phyloP scores from a whole-genome alignment of 2,113 vertebrate species.

The Barnardius zonarius region DNA sequence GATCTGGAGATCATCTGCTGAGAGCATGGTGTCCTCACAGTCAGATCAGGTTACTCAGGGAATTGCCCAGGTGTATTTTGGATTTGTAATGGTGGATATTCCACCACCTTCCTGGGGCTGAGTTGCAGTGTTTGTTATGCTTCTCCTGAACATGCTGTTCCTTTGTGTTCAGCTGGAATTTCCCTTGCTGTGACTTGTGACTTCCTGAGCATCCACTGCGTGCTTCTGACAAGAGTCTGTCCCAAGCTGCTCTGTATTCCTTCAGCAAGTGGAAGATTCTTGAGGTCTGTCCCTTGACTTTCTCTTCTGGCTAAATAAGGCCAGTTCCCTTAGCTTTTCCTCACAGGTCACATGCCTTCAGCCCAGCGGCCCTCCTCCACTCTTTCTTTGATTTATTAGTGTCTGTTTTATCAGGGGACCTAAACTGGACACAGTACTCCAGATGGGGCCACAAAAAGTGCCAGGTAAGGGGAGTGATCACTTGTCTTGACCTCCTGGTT shows the following conservation, averaged over 20 bases:
- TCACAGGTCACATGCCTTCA: background rate
- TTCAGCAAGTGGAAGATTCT: background rate
- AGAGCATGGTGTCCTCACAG: background rate
- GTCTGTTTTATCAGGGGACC: background rate
- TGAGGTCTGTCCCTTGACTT: background rate
- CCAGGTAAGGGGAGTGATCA: background rate
- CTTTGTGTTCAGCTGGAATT: conserved; percentile 6
- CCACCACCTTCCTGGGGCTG: background rate
- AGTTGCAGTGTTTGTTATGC: background rate
- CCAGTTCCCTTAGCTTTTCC: background rate
- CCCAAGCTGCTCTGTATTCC: background rate
- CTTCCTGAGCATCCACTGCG: background rate
- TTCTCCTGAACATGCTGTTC: background rate
- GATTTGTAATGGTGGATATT: background rate
- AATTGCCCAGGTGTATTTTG: background rate
- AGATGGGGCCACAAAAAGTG: background rate
- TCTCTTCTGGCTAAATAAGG: background rate
- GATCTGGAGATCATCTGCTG: background rate
- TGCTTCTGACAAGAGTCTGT: background rate
- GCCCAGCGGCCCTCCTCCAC: background rate
- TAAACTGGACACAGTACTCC: background rate
- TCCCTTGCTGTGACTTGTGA: background rate
- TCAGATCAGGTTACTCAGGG: background rate
- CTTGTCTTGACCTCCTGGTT: background rate
- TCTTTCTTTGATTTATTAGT: background rate